These are phyloP conservation scores for Hydractinia symbiolongicarpus DNA, from an alignment of 30 jellyfish, hydroid and myxozoan genomes.

Conservation along the genomic window DNA sequence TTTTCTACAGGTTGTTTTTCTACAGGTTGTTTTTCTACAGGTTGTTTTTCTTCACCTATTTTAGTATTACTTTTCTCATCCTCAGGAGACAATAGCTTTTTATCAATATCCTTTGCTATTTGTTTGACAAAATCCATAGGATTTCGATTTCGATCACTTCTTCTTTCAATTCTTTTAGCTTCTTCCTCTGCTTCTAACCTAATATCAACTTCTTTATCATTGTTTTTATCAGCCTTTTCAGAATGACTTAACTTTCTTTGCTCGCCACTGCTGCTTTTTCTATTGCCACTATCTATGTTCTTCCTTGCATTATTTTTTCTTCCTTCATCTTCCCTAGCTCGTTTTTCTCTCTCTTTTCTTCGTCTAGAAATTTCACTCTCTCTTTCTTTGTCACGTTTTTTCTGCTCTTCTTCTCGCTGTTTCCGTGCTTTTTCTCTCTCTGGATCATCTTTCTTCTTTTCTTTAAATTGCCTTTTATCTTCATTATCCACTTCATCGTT, in stretches of 20 bases:
- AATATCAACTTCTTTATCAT: neutral
- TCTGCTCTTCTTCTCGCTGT: slow-evolving; percentile 2
- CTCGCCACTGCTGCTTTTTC: slow-evolving; percentile 7
- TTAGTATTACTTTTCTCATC: neutral
- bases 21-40: too few species aligned
- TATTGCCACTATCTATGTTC: neutral
- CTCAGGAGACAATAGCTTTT: slow-evolving; percentile 5
- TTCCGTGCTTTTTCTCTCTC: slow-evolving; percentile 4
- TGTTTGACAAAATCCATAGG: slow-evolving; percentile 35
- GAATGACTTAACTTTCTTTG: neutral
- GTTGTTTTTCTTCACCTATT: neutral
- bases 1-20: too few species aligned
- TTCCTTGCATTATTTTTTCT: neutral
- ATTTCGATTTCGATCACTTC: slow-evolving; percentile 10
- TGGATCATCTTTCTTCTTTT: neutral
- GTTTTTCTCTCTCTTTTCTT: slow-evolving; percentile 25
- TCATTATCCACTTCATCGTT: neutral
- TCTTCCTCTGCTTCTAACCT: slow-evolving; percentile 17
- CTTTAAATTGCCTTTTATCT: slow-evolving; percentile 28
- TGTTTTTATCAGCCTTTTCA: neutral
- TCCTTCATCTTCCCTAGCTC: slow-evolving; percentile 28
- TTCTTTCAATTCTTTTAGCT: slow-evolving; percentile 25
- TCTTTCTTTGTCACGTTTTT: slow-evolving; percentile 25
- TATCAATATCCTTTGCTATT: slow-evolving; percentile 26
- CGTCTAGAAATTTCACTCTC: slow-evolving; percentile 17